phyloP scores from a whole-genome alignment of 2,888 invertebrate genomes.

The Auanema sp. region DNA sequence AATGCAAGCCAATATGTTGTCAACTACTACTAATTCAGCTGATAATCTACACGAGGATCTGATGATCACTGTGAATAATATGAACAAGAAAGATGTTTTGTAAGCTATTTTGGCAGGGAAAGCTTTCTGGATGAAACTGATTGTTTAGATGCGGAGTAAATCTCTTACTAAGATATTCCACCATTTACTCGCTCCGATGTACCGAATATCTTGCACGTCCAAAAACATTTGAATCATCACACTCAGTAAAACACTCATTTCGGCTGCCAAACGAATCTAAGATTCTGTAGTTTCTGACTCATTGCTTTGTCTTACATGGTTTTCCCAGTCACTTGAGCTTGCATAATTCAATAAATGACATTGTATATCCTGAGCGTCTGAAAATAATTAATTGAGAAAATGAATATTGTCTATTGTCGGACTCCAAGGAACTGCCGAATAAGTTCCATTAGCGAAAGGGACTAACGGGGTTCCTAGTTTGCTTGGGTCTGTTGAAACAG shows the following conservation, averaged over 20 bases:
- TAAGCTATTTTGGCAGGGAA: conserved; percentile 91
- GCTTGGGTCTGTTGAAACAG: conserved; percentile 5
- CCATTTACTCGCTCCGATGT: conserved; percentile 57
- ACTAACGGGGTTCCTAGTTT: not conserved
- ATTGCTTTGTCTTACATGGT: conserved; percentile 6
- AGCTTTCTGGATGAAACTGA: conserved; percentile 73
- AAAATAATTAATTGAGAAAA: not conserved
- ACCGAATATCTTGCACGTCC: conserved; percentile 50
- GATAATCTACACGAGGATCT: conserved; percentile 66
- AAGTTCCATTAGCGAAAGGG: not conserved
- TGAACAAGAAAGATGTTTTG: conserved; percentile 84
- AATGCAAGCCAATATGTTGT: conserved; percentile 42
- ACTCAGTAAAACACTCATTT: conserved; percentile 41
- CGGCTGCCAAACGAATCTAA: conserved; percentile 48
- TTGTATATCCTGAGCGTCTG: conserved; percentile 25
- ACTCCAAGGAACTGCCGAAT: not conserved
- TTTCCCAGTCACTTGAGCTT: conserved; percentile 11
- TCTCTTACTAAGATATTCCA: conserved; percentile 75
- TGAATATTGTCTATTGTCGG: not conserved
- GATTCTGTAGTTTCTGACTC: not conserved
- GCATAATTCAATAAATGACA: conserved; percentile 37
- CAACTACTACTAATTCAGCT: conserved; percentile 33
- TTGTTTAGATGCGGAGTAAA: not conserved
- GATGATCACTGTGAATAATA: conserved; percentile 82
- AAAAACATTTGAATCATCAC: conserved; percentile 48